Conservation (phyloP, 2,888 invertebrate species). For the Ecliptopera silaceata region DNA sequence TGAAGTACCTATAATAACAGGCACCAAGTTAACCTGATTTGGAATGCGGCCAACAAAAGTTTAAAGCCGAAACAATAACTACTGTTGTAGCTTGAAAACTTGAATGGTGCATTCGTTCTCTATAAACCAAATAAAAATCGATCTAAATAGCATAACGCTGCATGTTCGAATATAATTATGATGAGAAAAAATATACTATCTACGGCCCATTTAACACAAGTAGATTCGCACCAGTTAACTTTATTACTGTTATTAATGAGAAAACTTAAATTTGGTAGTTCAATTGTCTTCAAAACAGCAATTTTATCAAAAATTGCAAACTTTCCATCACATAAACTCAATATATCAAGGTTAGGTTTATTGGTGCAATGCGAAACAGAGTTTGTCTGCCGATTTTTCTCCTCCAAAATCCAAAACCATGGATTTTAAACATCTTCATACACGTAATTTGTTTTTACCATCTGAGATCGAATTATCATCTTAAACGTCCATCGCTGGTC, state of each 20-base stretch:
- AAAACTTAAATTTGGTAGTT: slow-evolving; percentile 13
- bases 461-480: no score
- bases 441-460: neutral
- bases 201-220: slow-evolving; percentile 49
- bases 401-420: neutral
- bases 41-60: no score
- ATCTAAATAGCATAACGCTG: neutral
- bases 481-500: neutral
- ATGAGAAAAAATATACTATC: slow-evolving; percentile 14
- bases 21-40: no score
- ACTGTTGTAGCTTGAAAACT: no score
- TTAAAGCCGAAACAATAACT: no score
- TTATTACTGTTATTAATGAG: slow-evolving; percentile 54
- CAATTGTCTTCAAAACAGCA: slow-evolving; percentile 5
- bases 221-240: slow-evolving; percentile 51
- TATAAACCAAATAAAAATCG: neutral
- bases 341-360: slow-evolving; percentile 17
- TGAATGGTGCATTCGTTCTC: neutral
- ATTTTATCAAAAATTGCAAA: neutral
- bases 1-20: neutral
- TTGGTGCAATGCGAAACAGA: slow-evolving; percentile 9
- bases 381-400: neutral
- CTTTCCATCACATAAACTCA: slow-evolving; percentile 15
- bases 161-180: neutral
- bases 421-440: neutral